These are phyloP conservation scores for Philereme vetulata DNA, from an alignment of 2,888 invertebrate genomes.

Conservation along the genomic window DNA sequence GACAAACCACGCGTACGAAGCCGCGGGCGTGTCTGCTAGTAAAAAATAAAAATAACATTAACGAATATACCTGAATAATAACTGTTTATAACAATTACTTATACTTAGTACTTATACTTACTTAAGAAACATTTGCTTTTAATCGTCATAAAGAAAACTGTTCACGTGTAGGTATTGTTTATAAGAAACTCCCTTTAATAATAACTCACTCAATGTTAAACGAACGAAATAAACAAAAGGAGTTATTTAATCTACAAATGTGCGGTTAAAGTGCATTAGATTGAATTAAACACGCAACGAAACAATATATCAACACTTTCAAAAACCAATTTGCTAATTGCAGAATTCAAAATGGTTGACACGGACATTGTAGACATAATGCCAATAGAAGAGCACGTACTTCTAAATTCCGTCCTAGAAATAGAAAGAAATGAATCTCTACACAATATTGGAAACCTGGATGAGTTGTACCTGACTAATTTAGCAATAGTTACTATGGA, in stretches of 20 bases:
- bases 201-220: neutral
- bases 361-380: conserved; percentile 48
- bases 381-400: conserved; percentile 58
- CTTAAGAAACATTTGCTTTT: too few relatives aligned
- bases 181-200: neutral
- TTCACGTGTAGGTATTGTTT: neutral
- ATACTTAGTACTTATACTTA: too few relatives aligned
- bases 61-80: too few relatives aligned
- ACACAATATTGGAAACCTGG: conserved; percentile 57
- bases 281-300: conserved; percentile 34
- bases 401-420: conserved; percentile 62
- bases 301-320: conserved; percentile 22
- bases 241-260: conserved; percentile 25
- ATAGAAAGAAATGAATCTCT: conserved; percentile 59
- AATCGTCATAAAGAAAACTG: conserved; percentile 3
- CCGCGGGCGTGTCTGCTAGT: too few relatives aligned
- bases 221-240: neutral
- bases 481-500: conserved; percentile 61
- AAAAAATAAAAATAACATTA: too few relatives aligned
- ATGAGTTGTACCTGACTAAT: conserved; percentile 65
- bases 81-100: too few relatives aligned
- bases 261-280: conserved; percentile 24
- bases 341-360: conserved; percentile 55
- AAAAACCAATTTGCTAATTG: conserved; percentile 46
- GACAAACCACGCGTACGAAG: too few relatives aligned